These are phyloP conservation scores for Mellivora capensis DNA, from an alignment of 2,113 vertebrate species.

Conservation along the genomic window DNA sequence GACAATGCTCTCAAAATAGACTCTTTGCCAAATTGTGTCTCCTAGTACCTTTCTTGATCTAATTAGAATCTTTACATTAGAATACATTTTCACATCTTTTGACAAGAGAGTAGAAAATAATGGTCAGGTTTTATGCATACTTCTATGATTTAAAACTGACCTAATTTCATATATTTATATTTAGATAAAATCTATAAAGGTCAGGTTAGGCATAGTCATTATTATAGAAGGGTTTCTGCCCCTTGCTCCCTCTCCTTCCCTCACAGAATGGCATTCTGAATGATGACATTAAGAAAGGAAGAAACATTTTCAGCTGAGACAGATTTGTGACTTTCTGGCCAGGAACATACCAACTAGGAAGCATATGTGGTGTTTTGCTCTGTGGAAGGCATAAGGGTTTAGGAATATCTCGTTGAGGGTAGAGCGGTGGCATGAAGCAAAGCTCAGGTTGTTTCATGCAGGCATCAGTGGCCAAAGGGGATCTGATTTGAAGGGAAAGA, in stretches of 20 bases:
- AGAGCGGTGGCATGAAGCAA: background rate
- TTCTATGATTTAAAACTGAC: background rate
- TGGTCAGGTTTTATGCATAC: background rate
- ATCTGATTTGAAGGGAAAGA: background rate
- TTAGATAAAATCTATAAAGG: background rate
- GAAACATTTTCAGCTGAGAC: background rate
- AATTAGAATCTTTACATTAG: constrained; percentile 1
- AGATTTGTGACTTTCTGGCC: background rate
- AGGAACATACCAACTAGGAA: background rate
- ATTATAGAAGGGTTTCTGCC: background rate
- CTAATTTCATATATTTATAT: background rate
- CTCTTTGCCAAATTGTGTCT: background rate
- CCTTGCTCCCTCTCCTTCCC: background rate
- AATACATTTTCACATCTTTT: background rate
- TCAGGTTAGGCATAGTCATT: background rate
- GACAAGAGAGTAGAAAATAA: background rate
- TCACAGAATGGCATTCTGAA: background rate
- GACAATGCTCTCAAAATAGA: background rate
- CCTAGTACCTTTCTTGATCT: constrained; percentile 26
- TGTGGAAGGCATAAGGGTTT: background rate
- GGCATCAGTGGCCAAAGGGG: background rate
- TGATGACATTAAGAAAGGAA: background rate
- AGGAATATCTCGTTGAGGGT: background rate
- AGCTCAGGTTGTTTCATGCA: background rate
- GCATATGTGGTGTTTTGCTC: background rate